phyloP scores from a whole-genome alignment of 2,797 vertebrate genomes.

The Platalea minor region DNA sequence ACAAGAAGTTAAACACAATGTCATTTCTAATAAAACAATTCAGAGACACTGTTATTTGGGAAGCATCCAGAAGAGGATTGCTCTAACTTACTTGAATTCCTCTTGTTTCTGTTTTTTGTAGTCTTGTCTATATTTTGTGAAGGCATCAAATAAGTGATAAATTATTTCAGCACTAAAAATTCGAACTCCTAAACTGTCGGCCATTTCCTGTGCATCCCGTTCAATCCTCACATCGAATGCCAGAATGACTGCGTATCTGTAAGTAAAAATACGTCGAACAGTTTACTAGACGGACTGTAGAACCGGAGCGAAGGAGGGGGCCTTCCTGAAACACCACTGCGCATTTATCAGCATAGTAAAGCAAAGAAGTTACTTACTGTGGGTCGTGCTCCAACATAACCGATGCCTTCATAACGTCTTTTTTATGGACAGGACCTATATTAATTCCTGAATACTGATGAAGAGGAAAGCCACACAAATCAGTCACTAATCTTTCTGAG shows the following conservation, averaged over 20 bases:
- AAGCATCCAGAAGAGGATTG: not conserved
- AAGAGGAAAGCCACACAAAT: not conserved
- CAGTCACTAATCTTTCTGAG: not conserved
- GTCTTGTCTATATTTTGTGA: conserved; percentile 97
- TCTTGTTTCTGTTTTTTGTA: conserved; percentile 99
- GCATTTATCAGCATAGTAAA: accelerated
- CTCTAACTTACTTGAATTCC: conserved; percentile 91
- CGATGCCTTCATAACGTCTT: conserved; percentile 96
- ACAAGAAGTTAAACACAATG: not conserved
- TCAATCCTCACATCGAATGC: conserved; percentile 97
- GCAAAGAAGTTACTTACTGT: conserved; percentile 79
- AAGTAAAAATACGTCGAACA: not conserved
- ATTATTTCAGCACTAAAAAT: conserved; percentile 98
- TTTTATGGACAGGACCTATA: conserved; percentile 97
- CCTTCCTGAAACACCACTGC: not conserved
- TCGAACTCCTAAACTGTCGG: conserved; percentile 91
- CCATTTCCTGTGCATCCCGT: conserved; percentile 96
- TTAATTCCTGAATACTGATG: conserved; percentile 95
- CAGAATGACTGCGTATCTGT: conserved; percentile 91
- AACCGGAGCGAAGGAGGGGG: accelerated
- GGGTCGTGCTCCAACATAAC: conserved; percentile 95
- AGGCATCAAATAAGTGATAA: conserved; percentile 97
- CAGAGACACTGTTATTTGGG: not conserved
- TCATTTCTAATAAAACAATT: not conserved
- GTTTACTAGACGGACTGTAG: accelerated